These are phyloP conservation scores for Himalopsyche tibetana DNA, from an alignment of 2,888 invertebrate genomes.

Conservation along the genomic window DNA sequence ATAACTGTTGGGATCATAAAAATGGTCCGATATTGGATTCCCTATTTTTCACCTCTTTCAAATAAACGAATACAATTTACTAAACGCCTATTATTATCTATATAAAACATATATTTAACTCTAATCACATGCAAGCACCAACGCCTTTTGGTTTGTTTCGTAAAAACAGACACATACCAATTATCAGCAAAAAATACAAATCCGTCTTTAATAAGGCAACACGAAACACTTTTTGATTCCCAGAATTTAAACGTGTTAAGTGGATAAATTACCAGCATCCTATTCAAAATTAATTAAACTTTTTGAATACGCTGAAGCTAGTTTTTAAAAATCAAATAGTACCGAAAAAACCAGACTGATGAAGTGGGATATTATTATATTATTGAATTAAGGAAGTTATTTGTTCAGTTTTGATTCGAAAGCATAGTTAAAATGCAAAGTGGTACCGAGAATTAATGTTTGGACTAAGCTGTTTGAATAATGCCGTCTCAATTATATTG, in stretches of 20 bases:
- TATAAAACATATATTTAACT: slow-evolving; percentile 9
- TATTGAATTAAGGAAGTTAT: too few relatives aligned
- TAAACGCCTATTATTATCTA: neutral
- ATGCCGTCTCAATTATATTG: too few relatives aligned
- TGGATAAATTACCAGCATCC: neutral
- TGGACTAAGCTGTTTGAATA: too few relatives aligned
- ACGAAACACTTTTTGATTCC: neutral
- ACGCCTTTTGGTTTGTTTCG: neutral
- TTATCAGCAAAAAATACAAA: slow-evolving; percentile 5
- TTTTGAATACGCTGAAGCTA: neutral
- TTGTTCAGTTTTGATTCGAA: too few relatives aligned
- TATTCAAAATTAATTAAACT: neutral
- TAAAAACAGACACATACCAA: slow-evolving; percentile 21
- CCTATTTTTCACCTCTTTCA: too few relatives aligned
- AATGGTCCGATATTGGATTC: too few relatives aligned
- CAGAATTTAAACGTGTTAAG: neutral
- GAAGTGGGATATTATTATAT: too few relatives aligned
- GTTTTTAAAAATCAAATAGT: slow-evolving; percentile 21
- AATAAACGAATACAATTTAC: neutral
- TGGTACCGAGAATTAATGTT: too few relatives aligned
- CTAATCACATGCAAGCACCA: neutral
- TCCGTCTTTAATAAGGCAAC: neutral
- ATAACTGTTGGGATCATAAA: too few relatives aligned
- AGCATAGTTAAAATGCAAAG: too few relatives aligned
- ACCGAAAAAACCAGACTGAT: too few relatives aligned